Evolutionary conservation across 2,888 invertebrate genomes (phyloP).

Genomic region (Apodemia duryi): DNA sequence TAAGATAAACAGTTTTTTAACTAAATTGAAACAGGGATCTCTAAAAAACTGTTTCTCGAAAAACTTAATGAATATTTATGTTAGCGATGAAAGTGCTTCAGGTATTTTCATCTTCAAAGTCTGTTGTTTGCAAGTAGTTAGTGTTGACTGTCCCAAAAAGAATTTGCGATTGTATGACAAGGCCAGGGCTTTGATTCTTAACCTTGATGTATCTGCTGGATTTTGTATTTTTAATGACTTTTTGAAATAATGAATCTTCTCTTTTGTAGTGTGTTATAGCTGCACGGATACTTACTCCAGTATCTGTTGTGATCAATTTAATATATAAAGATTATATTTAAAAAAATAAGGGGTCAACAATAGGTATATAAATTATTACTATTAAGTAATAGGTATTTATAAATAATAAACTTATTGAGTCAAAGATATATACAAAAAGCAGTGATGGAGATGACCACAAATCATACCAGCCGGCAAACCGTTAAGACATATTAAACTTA

Average conservation of each 20-base stretch:
- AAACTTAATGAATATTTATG: conserved; percentile 3
- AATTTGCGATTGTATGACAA: neutral
- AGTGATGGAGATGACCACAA: too few species aligned
- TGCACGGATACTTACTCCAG: too few species aligned
- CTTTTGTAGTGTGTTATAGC: neutral
- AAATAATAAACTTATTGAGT: too few species aligned
- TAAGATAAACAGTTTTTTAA: too few species aligned
- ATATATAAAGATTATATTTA: too few species aligned
- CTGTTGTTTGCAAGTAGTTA: conserved; percentile 10
- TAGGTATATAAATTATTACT: too few species aligned
- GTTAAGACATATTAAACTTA: too few species aligned
- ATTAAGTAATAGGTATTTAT: too few species aligned
- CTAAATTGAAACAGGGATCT: neutral
- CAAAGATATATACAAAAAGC: too few species aligned
- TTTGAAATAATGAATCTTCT: neutral
- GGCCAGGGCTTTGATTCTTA: conserved; percentile 1
- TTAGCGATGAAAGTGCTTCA: neutral
- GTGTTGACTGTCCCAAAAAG: conserved; percentile 1
- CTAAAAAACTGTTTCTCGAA: neutral
- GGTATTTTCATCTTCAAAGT: neutral
- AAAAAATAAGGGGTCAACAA: too few species aligned
- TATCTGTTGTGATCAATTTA: too few species aligned
- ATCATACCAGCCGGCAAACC: too few species aligned
- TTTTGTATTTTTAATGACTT: conserved; percentile 7
- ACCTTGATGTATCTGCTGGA: neutral